These are phyloP conservation scores for Ramphastos sulfuratus DNA, from an alignment of 2,113 vertebrate species.

Conservation along the genomic window DNA sequence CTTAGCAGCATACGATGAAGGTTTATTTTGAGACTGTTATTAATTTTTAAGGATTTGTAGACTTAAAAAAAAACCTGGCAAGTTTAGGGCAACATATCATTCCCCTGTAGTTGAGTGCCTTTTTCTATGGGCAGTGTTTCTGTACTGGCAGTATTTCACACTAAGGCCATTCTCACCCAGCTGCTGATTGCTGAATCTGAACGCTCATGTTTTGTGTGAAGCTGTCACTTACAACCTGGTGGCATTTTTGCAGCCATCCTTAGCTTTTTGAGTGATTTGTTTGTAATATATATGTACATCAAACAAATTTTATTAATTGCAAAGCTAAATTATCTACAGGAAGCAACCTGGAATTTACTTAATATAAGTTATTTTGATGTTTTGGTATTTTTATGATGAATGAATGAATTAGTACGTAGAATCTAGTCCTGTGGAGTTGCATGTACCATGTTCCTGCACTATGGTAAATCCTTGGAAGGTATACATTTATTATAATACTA, in stretches of 20 bases:
- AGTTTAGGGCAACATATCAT: not conserved
- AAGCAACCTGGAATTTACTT: not conserved
- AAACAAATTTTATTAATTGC: not conserved
- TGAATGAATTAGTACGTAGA: not conserved
- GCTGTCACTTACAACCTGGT: not conserved
- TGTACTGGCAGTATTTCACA: not conserved
- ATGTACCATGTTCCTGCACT: not conserved
- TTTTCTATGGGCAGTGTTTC: not conserved
- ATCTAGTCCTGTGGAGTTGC: not conserved
- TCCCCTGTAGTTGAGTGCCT: not conserved
- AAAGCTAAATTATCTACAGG: not conserved
- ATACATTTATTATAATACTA: not conserved
- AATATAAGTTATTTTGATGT: not conserved
- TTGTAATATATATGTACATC: not conserved
- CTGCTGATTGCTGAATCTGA: not conserved
- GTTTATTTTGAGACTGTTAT: slow-evolving; percentile 10
- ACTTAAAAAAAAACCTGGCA: not conserved
- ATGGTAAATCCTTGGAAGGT: not conserved
- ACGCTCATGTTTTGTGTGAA: fast-evolving
- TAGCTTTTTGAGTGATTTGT: not conserved
- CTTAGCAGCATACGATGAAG: not conserved
- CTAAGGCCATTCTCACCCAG: not conserved
- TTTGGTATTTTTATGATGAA: slow-evolving; percentile 3
- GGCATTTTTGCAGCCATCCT: not conserved
- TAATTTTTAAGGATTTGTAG: not conserved